A percentile compares a stretch with the other conserved stretches of the same genome.
Conservation (phyloP, 2,113 vertebrate species). For the Mus musculus region DNA sequence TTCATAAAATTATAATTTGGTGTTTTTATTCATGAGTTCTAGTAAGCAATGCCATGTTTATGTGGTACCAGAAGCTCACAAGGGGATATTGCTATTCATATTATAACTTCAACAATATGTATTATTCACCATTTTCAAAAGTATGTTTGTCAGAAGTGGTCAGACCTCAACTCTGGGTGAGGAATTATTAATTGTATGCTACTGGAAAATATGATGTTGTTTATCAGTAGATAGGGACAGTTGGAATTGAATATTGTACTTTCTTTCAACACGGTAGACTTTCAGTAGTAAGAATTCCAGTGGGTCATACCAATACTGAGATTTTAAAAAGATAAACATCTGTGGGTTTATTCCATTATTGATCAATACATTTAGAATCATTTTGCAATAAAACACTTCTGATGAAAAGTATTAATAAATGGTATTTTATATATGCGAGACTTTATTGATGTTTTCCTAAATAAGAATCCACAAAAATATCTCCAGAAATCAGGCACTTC, state of each 20-base stretch:
- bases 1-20: slow-evolving; percentile 72
- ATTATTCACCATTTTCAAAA: neutral
- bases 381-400: neutral
- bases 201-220: neutral
- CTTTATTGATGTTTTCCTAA: neutral
- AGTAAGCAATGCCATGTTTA: slow-evolving; percentile 50
- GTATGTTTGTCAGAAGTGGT: neutral
- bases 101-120: slow-evolving; percentile 22
- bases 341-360: neutral
- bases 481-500: neutral
- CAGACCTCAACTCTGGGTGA: neutral
- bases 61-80: neutral
- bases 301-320: neutral
- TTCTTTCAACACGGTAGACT: neutral
- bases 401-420: neutral
- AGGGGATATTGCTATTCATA: slow-evolving; percentile 5
- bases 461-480: neutral
- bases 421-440: neutral
- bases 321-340: neutral
- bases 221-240: neutral
- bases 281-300: neutral
- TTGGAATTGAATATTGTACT: neutral
- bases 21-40: slow-evolving; percentile 75
- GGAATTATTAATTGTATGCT: neutral
- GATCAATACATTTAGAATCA: slow-evolving; percentile 16